phyloP scores from a whole-genome alignment of 2,797 vertebrate genomes.

The Acipenser ruthenus region DNA sequence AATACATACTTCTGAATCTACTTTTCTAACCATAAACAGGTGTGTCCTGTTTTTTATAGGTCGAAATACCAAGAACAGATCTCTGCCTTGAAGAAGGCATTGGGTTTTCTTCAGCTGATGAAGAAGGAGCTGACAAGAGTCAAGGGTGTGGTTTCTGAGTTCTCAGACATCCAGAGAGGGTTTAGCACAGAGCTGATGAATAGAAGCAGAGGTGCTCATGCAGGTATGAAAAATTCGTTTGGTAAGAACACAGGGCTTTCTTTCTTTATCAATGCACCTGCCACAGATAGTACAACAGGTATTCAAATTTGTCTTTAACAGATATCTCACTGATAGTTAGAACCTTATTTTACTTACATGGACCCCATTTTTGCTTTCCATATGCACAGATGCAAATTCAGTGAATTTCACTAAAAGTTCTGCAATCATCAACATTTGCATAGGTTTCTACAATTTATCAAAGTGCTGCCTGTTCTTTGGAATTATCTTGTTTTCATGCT shows the following conservation, averaged over 20 bases:
- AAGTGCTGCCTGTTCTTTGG: not conserved
- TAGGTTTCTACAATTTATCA: not conserved
- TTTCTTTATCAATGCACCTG: too few relatives aligned
- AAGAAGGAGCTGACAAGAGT: constrained; percentile 49
- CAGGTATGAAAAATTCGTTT: constrained; percentile 10
- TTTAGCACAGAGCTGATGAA: constrained; percentile 35
- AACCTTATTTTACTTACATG: too few relatives aligned
- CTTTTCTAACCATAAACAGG: not conserved
- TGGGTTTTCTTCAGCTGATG: constrained; percentile 48
- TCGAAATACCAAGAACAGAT: constrained; percentile 44
- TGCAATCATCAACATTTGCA: constrained; percentile 1
- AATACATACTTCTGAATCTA: too few relatives aligned
- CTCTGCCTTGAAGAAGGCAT: constrained; percentile 46
- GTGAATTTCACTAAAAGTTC: not conserved
- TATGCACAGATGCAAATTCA: not conserved
- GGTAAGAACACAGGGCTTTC: too few relatives aligned
- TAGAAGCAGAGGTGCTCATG: constrained; percentile 22
- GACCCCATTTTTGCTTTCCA: too few relatives aligned
- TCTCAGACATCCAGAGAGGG: constrained; percentile 52
- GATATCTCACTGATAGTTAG: too few relatives aligned
- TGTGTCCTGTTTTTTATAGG: constrained; percentile 42
- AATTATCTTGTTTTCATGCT: not conserved
- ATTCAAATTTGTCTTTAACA: too few relatives aligned
- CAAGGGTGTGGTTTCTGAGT: constrained; percentile 54
- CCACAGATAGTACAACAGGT: too few relatives aligned